Evolutionary conservation across 1,140 invertebrate species (phyloP), one percentile per base, ranked within the genome.

Genomic region (Rhagoletis zephyria): DNA sequence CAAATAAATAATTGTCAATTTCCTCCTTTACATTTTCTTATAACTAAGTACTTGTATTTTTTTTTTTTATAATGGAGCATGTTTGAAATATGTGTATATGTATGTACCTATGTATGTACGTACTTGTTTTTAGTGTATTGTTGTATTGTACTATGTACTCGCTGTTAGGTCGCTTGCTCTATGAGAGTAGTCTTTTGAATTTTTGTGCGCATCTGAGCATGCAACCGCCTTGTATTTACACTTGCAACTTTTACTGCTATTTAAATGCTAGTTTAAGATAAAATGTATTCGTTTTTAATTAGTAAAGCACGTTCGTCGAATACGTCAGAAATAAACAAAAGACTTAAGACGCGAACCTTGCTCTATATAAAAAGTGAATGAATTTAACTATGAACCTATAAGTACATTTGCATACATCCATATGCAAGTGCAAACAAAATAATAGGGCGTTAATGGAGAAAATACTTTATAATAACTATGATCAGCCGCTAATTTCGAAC

Each of bases 1-100:
- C 74, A 19, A 81, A 81, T 81, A 19, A 56, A 56, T 81, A 81
- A 81, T 59, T 81, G 74, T 30, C 74, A 81, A 59, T 81, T 81
- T 81, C 74, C 74, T 56, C 14, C 74, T 81, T n/a, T 6, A n/a
- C 16, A 19, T 56, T 9, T 81, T 81, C 56, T 3, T 74, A 4
- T 42, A 30, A 77, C 48, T 51, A 77, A 48, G 48, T n/a, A 51
- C 16, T 42, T 1, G 48, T 51, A 7, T 30, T 30, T 30, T 30
- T 30, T 30, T 30, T 30, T 30, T 16, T 63, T 56, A 30, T 30
- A 16, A 56, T 56, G 51, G 6, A 56, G 2, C 40, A 19, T 1
- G 42, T 7, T 30, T 30, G 30, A 30, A 30, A 30, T 30, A 56
- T 81, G 19, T 7, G 61, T n/a, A 16, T 63, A 7, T 74, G 10